These are phyloP conservation scores for Lutjanus argentimaculatus DNA, from an alignment of 2,797 vertebrate genomes.

Conservation along the genomic window DNA sequence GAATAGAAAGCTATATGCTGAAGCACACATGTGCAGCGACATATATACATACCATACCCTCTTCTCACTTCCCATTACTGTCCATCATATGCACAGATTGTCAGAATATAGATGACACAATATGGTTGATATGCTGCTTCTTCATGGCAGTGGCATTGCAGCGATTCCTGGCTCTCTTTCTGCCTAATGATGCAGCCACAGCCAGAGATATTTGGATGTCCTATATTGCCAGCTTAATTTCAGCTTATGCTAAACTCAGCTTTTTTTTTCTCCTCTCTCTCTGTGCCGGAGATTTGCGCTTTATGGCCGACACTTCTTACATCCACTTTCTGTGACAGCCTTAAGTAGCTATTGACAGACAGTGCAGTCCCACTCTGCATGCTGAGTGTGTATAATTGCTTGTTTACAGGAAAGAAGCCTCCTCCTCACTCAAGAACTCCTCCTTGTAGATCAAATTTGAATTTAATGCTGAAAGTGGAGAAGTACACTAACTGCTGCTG, in stretches of 20 bases:
- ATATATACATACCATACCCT: constrained; percentile 6
- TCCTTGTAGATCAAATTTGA: constrained; percentile 67
- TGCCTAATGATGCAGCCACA: constrained; percentile 76
- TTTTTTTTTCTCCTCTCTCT: constrained; percentile 32
- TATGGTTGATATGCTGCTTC: constrained; percentile 52
- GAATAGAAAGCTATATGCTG: constrained; percentile 34
- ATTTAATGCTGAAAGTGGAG: constrained; percentile 64
- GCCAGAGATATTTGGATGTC: constrained; percentile 74
- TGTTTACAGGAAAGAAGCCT: constrained; percentile 78
- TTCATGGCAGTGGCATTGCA: constrained; percentile 62
- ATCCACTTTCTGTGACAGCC: constrained; percentile 79
- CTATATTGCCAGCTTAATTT: constrained; percentile 85
- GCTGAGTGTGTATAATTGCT: constrained; percentile 82
- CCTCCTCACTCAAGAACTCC: constrained; percentile 62
- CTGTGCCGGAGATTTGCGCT: constrained; percentile 72
- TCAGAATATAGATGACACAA: constrained; percentile 46
- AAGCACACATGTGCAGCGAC: constrained; percentile 27
- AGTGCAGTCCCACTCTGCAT: constrained; percentile 69
- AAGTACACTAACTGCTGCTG: constrained; percentile 30
- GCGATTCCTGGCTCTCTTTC: constrained; percentile 60
- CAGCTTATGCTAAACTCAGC: constrained; percentile 83
- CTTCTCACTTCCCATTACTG: constrained; percentile 46
- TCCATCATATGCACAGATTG: constrained; percentile 48
- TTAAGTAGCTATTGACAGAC: constrained; percentile 82
- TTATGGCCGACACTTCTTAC: constrained; percentile 73